Percentiles rank a stretch among this genome's conserved stretches.
These are phyloP conservation scores for Xiphorhynchus elegans DNA, from an alignment of 2,113 vertebrate species.

Conservation along the genomic window DNA sequence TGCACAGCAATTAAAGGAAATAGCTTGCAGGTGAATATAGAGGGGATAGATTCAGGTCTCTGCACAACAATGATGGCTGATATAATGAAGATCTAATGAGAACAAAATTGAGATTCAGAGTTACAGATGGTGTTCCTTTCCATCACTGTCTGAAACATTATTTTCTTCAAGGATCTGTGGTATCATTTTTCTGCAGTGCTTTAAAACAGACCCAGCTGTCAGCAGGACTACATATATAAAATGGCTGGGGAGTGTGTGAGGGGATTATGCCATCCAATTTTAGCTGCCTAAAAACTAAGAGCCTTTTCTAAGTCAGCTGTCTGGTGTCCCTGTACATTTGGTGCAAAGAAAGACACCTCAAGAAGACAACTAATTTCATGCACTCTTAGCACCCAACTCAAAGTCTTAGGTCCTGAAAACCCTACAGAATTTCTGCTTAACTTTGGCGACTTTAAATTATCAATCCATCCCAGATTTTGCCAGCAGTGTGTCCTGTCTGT, in stretches of 20 bases:
- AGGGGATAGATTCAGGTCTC: slow-evolving; percentile 41
- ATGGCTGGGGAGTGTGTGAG: neutral
- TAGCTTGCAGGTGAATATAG: slow-evolving; percentile 62
- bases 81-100: slow-evolving; percentile 59
- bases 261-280: slow-evolving; percentile 17
- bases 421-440: neutral
- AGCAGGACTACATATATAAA: slow-evolving; percentile 3
- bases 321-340: neutral
- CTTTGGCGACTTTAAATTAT: neutral
- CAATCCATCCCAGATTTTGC: neutral
- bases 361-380: neutral
- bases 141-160: slow-evolving; percentile 6
- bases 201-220: slow-evolving; percentile 43
- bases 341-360: neutral
- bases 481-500: neutral
- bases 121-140: slow-evolving; percentile 56
- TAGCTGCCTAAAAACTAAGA: slow-evolving; percentile 2
- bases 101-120: slow-evolving; percentile 49
- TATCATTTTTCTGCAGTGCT: slow-evolving; percentile 12
- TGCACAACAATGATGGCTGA: slow-evolving; percentile 29
- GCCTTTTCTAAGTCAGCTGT: neutral
- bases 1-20: slow-evolving; percentile 52
- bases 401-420: neutral
- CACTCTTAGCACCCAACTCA: neutral
- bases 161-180: slow-evolving; percentile 45